Evolutionary conservation across 2,113 vertebrate genomes (phyloP).

Genomic region (Charina bottae): DNA sequence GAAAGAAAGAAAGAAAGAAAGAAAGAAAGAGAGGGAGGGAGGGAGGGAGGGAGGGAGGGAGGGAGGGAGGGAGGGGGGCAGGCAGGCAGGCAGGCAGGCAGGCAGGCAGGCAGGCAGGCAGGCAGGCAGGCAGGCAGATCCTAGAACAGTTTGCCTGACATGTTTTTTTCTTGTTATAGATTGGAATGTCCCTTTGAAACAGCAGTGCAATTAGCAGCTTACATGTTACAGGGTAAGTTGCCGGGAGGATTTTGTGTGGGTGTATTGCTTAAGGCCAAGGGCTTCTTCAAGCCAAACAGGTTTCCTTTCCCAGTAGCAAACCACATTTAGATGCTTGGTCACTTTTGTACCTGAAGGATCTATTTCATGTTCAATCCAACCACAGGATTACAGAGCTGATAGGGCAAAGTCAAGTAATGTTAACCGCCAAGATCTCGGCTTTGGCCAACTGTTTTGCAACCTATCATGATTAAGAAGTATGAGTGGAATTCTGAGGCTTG

Average conservation of each 20-base stretch:
- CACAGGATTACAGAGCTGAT: not conserved
- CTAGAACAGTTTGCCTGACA: conserved; percentile 17
- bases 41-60: too few relatives aligned
- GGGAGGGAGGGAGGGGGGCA: too few relatives aligned
- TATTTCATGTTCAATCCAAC: not conserved
- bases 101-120: too few relatives aligned
- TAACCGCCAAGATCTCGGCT: not conserved
- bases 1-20: not conserved
- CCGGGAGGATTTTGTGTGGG: not conserved
- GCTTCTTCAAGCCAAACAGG: not conserved
- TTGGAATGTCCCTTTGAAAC: conserved; percentile 94
- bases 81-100: too few relatives aligned
- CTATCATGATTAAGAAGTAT: not conserved
- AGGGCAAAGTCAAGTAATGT: not conserved
- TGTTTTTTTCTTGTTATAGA: conserved; percentile 67
- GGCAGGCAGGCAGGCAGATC: too few relatives aligned
- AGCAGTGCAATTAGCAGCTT: conserved; percentile 89
- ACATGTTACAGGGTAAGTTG: conserved; percentile 90
- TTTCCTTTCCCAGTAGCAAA: not conserved
- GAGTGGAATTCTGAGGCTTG: conserved; percentile 5
- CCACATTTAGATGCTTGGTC: not conserved
- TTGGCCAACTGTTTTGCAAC: not conserved
- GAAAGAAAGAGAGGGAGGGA: too few relatives aligned
- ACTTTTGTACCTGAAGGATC: conserved; percentile 1
- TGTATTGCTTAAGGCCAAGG: not conserved